Percentiles rank a stretch among this genome's conserved stretches.
Conservation (phyloP, 2,888 invertebrate species). For the Aphodius granarius region DNA sequence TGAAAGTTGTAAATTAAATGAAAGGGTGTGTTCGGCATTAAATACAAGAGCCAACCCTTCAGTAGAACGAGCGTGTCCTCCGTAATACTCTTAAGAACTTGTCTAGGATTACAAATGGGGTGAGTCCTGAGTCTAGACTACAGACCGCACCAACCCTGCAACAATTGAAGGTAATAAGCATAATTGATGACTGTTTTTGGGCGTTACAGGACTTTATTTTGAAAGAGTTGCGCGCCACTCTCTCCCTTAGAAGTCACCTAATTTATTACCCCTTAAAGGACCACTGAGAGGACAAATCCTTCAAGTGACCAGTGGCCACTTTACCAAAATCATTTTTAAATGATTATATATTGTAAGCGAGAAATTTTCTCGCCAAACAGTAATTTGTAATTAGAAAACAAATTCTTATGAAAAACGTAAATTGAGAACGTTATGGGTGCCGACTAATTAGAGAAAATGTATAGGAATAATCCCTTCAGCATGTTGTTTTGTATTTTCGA, state of each 20-base stretch:
- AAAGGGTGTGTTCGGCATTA: neutral
- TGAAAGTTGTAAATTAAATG: neutral
- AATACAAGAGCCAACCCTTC: neutral
- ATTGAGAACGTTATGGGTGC: too few relatives aligned
- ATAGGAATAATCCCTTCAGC: too few relatives aligned
- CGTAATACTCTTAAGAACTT: neutral
- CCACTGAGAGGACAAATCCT: neutral
- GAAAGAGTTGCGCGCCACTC: neutral
- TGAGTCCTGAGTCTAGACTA: neutral
- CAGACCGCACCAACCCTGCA: slow-evolving; percentile 11
- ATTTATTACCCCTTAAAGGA: neutral
- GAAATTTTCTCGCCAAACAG: too few relatives aligned
- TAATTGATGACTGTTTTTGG: slow-evolving; percentile 38
- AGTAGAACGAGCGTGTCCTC: neutral
- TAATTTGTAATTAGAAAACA: too few relatives aligned
- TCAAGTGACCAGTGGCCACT: neutral
- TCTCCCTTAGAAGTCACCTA: neutral
- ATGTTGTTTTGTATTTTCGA: neutral
- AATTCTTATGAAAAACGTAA: too few relatives aligned
- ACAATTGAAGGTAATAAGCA: slow-evolving; percentile 43
- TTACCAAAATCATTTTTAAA: too few relatives aligned
- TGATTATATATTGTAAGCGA: too few relatives aligned
- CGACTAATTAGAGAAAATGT: too few relatives aligned
- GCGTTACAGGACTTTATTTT: slow-evolving; percentile 24
- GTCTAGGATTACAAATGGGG: neutral